These are phyloP conservation scores for Geotrypetes seraphini DNA, from an alignment of 2,797 vertebrate genomes.

Conservation along the genomic window DNA sequence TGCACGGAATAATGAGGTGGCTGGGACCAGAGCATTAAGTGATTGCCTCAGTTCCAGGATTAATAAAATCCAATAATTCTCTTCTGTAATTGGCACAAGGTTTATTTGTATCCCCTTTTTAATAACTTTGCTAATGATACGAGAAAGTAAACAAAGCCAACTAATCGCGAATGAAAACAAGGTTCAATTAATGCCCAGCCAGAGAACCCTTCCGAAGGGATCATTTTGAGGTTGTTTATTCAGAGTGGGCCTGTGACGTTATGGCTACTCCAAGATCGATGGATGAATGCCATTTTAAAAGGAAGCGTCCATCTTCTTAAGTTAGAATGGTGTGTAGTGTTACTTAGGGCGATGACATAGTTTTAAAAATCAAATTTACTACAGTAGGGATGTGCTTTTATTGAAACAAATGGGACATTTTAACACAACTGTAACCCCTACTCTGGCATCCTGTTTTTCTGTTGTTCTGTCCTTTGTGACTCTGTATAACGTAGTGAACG, in stretches of 20 bases:
- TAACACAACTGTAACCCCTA: too few species aligned
- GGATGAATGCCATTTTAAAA: too few species aligned
- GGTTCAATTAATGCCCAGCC: slow-evolving; percentile 33
- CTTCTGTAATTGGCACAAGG: slow-evolving; percentile 33
- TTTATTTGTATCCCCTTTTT: slow-evolving; percentile 42
- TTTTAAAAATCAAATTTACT: too few species aligned
- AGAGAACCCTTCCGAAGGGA: slow-evolving; percentile 17
- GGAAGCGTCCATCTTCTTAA: too few species aligned
- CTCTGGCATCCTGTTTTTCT: too few species aligned
- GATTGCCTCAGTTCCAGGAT: slow-evolving; percentile 38
- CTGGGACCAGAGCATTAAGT: slow-evolving; percentile 35
- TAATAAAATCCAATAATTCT: slow-evolving; percentile 53
- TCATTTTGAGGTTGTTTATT: slow-evolving; percentile 26
- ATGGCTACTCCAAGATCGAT: too few species aligned
- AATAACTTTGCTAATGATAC: slow-evolving; percentile 39
- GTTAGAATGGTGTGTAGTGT: too few species aligned
- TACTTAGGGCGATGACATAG: too few species aligned
- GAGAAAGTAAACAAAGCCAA: slow-evolving; percentile 40
- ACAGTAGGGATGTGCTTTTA: too few species aligned
- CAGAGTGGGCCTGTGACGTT: slow-evolving; percentile 5
- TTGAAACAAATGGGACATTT: too few species aligned
- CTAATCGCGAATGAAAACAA: slow-evolving; percentile 28
- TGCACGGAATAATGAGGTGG: slow-evolving; percentile 33
- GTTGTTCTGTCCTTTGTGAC: too few species aligned
- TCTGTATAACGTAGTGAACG: too few species aligned